Conservation (phyloP, 37 sponge, comb jelly and placozoan genomes). For the Chondrilla cf. caribensis region DNA sequence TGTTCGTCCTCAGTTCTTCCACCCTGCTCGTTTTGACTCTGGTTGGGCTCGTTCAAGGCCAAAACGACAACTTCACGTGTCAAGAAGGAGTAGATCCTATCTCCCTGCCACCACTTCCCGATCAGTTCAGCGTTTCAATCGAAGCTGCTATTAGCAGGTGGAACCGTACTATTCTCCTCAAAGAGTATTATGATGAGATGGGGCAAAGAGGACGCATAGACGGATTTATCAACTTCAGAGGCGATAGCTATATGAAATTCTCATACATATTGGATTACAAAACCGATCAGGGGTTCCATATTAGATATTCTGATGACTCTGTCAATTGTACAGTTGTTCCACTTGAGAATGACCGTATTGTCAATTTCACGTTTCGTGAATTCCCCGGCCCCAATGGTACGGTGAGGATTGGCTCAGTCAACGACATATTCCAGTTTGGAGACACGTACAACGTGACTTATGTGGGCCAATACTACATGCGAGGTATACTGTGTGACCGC, state of each 20-base stretch:
- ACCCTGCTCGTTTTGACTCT: neutral
- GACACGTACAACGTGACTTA: neutral
- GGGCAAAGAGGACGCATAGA: conserved; percentile 44
- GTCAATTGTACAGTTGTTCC: conserved; percentile 24
- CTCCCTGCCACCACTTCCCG: conserved; percentile 34
- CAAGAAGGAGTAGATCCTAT: neutral
- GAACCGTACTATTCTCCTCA: neutral
- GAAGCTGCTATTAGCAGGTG: conserved; percentile 19
- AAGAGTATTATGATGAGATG: conserved; percentile 41
- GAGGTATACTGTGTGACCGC: conserved; percentile 40
- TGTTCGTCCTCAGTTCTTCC: no score
- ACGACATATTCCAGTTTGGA: neutral
- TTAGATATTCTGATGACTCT: neutral
- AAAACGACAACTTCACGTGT: neutral
- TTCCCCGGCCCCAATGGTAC: conserved; percentile 22
- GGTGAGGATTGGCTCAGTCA: conserved; percentile 27
- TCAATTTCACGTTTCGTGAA: conserved; percentile 12
- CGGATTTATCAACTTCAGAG: neutral
- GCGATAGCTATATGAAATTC: neutral
- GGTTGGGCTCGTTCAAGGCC: neutral
- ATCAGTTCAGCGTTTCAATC: conserved; percentile 36
- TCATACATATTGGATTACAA: conserved; percentile 26
- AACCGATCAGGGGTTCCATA: conserved; percentile 26
- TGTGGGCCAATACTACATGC: conserved; percentile 20
- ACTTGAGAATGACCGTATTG: neutral